Percentiles rank a stretch among this genome's conserved stretches.
Evolutionary conservation across 1,140 invertebrate genomes (phyloP).

Genomic region (Drosophila burlai): DNA sequence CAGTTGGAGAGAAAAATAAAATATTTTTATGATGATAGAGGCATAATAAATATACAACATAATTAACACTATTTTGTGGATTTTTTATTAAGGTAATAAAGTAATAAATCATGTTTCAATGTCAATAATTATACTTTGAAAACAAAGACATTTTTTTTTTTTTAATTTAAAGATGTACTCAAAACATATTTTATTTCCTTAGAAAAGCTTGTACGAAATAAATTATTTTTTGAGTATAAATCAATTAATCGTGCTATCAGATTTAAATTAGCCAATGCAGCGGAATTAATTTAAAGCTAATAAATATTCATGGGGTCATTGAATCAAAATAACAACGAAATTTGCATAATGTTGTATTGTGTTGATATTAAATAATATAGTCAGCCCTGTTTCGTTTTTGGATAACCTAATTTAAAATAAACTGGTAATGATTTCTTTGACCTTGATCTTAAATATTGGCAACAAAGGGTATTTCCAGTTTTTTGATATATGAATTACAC

Average conservation of each 20-base stretch:
- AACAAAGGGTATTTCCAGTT: neutral
- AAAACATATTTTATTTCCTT: neutral
- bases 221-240: neutral
- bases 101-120: neutral
- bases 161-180: neutral
- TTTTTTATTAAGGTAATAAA: neutral
- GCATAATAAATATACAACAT: neutral
- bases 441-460: neutral
- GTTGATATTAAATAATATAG: conserved; percentile 17
- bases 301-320: conserved; percentile 27
- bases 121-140: neutral
- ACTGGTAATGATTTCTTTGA: neutral
- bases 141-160: neutral
- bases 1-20: neutral
- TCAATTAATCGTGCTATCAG: conserved; percentile 3
- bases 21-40: conserved; percentile 1
- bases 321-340: conserved; percentile 7
- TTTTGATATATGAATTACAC: neutral
- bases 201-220: neutral
- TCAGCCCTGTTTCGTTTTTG: conserved; percentile 8
- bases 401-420: neutral
- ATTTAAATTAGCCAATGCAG: neutral
- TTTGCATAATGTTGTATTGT: conserved; percentile 4
- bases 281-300: conserved; percentile 6
- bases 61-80: neutral